Evolutionary conservation across 2,888 invertebrate genomes (phyloP).

Genomic region (Habrosyne pyritoides): DNA sequence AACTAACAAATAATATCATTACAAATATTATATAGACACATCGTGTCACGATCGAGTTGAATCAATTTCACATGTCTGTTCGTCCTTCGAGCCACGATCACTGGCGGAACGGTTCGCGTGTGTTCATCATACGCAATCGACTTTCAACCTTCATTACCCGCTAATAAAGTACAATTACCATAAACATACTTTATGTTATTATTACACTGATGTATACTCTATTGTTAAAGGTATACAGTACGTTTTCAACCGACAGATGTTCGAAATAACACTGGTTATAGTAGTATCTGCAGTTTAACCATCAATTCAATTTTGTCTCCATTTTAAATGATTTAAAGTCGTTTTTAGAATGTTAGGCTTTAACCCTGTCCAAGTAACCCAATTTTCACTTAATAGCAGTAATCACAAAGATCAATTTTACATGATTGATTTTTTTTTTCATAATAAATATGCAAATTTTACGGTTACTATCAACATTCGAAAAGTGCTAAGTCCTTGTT

Average conservation of each 20-base stretch:
- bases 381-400: background rate
- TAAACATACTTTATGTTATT: background rate
- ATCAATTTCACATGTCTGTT: slow-evolving; percentile 60
- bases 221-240: background rate
- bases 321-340: background rate
- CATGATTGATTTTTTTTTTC: background rate
- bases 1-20: background rate
- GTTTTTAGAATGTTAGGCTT: background rate
- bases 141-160: slow-evolving; percentile 1
- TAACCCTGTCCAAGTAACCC: background rate
- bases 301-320: background rate
- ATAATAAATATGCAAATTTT: background rate
- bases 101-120: slow-evolving; percentile 65
- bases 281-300: background rate
- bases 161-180: slow-evolving; percentile 7
- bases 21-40: background rate
- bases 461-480: background rate
- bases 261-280: background rate
- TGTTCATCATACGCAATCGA: slow-evolving; percentile 24
- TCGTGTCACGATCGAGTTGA: slow-evolving; percentile 32
- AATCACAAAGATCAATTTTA: background rate
- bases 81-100: slow-evolving; percentile 54
- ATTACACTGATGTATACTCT: background rate
- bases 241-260: background rate
- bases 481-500: background rate